Base-by-base conservation (phyloP, 2,113 vertebrate species). In the Chaetorhynchus papuensis region DNA sequence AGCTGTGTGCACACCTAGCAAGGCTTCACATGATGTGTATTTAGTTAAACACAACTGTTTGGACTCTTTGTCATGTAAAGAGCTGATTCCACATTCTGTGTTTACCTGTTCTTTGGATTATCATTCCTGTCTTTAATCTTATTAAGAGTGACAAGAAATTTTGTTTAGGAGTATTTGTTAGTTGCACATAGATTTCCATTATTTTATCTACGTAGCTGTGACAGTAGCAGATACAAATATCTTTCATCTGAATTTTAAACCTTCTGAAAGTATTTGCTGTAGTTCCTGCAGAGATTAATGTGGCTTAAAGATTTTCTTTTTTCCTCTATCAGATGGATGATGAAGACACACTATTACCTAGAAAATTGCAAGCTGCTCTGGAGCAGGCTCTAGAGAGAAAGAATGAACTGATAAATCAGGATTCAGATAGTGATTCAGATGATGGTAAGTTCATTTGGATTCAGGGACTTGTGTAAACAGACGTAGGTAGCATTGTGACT, bases 371-470 rank as follows among this genome's bases (percentile, higher is more conserved):
- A 97, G 98, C 99, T 17, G 99, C 99, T 97, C 98, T 99, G 94
- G 99, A 99, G 98, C 99, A 99, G 97, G 99, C 99, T 88, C 98
- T 99, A 69, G 99, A 99, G 96, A 98, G 99, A 97, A 99, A 99
- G 97, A 99, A 98, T 35, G 99, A 99, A 96, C 98, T 99, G 97
- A 99, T 99, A 97, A 99, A 98, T 96, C 99, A 99, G 97, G 99
- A 99, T 97, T 99, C 99, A 44, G 99, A 99, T 94, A 99, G 99
- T n/a, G 99, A 99, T 94, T 99, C 99, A 9, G 99, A 99, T 63
- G 99, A 99, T 89, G 99, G 99, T 99, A 97, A 99, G 97, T 86
- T 60, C 30, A 45, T 63, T 56, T 93, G 87, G 82, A 72, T 96
- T 87, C 6, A 44, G 56, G 56, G 24, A 56, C 39, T 83, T 78